phyloP scores from a whole-genome alignment of 1,140 invertebrate genomes.

The Pseudomyrmex gracilis region DNA sequence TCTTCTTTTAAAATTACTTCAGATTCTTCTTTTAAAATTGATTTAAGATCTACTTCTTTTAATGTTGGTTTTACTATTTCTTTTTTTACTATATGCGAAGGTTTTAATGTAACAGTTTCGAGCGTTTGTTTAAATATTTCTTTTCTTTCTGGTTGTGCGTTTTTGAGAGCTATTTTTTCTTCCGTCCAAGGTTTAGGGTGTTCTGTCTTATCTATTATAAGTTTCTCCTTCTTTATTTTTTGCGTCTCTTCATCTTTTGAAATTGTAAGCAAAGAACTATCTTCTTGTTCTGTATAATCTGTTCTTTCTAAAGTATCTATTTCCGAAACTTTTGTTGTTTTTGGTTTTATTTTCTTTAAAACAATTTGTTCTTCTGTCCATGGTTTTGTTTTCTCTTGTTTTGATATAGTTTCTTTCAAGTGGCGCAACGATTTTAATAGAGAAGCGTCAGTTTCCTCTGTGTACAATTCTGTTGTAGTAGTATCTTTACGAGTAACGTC shows the following conservation, averaged over 20 bases:
- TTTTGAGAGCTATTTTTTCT: constrained; percentile 79
- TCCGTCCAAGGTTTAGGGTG: constrained; percentile 82
- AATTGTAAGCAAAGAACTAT: constrained; percentile 53
- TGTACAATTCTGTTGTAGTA: constrained; percentile 62
- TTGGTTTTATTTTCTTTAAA: constrained; percentile 78
- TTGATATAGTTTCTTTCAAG: constrained; percentile 51
- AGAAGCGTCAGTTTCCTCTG: constrained; percentile 71
- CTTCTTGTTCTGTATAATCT: constrained; percentile 55
- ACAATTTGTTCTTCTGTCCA: constrained; percentile 86
- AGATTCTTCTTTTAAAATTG: constrained; percentile 54
- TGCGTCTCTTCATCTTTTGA: constrained; percentile 28
- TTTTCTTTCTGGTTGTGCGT: constrained; percentile 67
- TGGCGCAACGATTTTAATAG: constrained; percentile 44
- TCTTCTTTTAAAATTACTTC: constrained; percentile 36
- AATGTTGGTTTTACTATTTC: constrained; percentile 75
- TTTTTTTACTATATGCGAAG: constrained; percentile 79
- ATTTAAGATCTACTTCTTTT: constrained; percentile 71
- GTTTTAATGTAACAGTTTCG: constrained; percentile 69
- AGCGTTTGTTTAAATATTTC: constrained; percentile 75
- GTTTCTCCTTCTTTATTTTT: constrained; percentile 35
- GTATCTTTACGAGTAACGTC: constrained; percentile 46
- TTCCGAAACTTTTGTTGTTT: constrained; percentile 81
- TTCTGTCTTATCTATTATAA: constrained; percentile 38
- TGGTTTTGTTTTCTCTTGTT: constrained; percentile 72
- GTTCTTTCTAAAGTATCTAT: constrained; percentile 74